A percentile compares a stretch with the other conserved stretches of the same genome.
phyloP scores from a whole-genome alignment of 2,797 vertebrate species.

The Thripadectes ignobilis region DNA sequence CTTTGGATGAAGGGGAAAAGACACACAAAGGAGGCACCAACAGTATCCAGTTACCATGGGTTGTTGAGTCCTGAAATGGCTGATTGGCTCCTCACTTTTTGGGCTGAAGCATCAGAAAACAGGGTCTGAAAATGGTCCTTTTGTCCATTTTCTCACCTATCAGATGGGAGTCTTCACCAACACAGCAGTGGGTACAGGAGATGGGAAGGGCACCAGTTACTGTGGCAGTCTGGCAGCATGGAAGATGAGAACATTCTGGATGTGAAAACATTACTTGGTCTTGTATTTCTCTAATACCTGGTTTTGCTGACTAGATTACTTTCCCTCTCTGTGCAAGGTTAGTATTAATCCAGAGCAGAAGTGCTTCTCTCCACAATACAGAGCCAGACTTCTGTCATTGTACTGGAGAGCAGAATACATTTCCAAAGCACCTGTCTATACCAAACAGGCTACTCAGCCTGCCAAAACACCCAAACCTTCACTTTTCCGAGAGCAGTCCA shows the following conservation, averaged over 20 bases:
- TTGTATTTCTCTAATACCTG: neutral
- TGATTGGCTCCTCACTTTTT: neutral
- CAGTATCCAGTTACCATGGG: neutral
- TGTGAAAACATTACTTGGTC: neutral
- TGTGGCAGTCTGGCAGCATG: accelerated
- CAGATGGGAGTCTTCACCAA: neutral
- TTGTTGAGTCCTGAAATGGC: neutral
- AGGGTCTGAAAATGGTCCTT: neutral
- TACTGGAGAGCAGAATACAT: neutral
- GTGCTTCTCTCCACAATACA: neutral
- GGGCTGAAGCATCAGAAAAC: neutral
- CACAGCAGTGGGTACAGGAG: neutral
- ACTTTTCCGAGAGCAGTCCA: neutral
- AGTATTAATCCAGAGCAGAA: neutral
- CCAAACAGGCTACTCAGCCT: neutral
- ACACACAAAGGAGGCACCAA: neutral
- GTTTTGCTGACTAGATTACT: neutral
- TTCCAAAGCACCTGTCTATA: neutral
- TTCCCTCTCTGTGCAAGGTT: neutral
- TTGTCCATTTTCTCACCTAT: neutral
- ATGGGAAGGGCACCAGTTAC: neutral
- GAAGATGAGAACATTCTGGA: neutral
- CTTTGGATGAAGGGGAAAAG: neutral
- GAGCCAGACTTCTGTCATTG: neutral
- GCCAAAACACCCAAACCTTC: neutral